These are phyloP conservation scores for Nerophis lumbriciformis DNA, from an alignment of 2,113 vertebrate genomes.

Conservation along the genomic window DNA sequence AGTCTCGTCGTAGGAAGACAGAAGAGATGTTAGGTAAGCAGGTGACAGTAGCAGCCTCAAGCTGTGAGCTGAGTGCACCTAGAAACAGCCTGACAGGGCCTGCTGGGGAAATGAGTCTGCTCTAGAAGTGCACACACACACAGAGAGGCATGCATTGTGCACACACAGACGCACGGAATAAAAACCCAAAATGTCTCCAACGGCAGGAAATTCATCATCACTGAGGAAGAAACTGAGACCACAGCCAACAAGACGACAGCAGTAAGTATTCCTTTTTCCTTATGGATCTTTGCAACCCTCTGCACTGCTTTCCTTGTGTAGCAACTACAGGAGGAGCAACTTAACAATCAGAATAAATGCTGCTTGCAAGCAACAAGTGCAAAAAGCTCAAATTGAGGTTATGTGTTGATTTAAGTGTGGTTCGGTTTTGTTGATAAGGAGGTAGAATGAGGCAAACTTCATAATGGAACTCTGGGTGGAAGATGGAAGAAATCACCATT, in stretches of 20 bases:
- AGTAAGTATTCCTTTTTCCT: background rate
- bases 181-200: conserved; percentile 50
- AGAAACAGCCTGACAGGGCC: conserved; percentile 65
- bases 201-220: conserved; percentile 50
- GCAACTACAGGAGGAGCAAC: no score
- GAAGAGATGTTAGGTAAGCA: conserved; percentile 53
- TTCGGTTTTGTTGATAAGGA: no score
- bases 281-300: background rate
- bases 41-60: conserved; percentile 64
- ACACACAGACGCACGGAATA: conserved; percentile 37
- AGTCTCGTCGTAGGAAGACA: conserved; percentile 9
- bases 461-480: no score
- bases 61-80: conserved; percentile 59
- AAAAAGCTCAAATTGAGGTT: no score
- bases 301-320: background rate
- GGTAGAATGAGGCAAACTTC: no score
- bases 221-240: conserved; percentile 37
- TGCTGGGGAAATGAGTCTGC: conserved; percentile 66
- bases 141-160: conserved; percentile 6
- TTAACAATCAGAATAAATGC: no score
- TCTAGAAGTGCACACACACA: conserved; percentile 45
- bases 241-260: conserved; percentile 10
- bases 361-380: no score
- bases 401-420: no score
- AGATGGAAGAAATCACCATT: no score